phyloP scores from a whole-genome alignment of 2,113 vertebrate genomes.

The Vidua macroura region DNA sequence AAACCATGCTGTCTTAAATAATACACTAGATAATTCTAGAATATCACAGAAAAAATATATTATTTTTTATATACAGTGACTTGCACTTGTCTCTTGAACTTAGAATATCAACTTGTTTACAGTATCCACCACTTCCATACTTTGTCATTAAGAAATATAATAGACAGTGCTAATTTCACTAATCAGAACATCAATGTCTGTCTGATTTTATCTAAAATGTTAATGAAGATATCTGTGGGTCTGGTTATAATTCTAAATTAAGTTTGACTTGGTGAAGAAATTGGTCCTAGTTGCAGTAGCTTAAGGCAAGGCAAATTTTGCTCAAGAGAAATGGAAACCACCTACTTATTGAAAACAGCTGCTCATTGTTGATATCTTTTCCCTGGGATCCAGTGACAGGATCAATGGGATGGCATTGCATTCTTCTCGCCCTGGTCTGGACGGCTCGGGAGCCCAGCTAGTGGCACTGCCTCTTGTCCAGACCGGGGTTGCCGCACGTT shows the following conservation, averaged over 20 bases:
- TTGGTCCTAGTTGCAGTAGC: not conserved
- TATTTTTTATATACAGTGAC: not conserved
- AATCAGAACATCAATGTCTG: not conserved
- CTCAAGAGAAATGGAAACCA: not conserved
- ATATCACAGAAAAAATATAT: not conserved
- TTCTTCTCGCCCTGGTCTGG: too few relatives aligned
- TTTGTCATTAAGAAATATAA: not conserved
- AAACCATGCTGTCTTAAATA: not conserved
- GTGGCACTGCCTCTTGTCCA: too few relatives aligned
- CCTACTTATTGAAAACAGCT: not conserved
- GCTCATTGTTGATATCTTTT: not conserved
- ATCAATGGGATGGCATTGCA: rapidly evolving
- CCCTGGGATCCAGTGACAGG: not conserved
- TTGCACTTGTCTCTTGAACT: not conserved
- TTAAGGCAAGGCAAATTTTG: not conserved
- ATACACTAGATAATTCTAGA: not conserved
- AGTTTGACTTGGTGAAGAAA: not conserved
- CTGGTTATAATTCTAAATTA: not conserved
- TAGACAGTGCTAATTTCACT: not conserved
- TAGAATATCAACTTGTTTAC: not conserved
- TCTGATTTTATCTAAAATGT: not conserved
- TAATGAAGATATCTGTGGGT: not conserved
- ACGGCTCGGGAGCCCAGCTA: too few relatives aligned
- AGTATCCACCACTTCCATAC: not conserved
- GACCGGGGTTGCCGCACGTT: too few relatives aligned